Evolutionary conservation across 2,888 invertebrate species (phyloP).

Genomic region (Aporophyla nigra): DNA sequence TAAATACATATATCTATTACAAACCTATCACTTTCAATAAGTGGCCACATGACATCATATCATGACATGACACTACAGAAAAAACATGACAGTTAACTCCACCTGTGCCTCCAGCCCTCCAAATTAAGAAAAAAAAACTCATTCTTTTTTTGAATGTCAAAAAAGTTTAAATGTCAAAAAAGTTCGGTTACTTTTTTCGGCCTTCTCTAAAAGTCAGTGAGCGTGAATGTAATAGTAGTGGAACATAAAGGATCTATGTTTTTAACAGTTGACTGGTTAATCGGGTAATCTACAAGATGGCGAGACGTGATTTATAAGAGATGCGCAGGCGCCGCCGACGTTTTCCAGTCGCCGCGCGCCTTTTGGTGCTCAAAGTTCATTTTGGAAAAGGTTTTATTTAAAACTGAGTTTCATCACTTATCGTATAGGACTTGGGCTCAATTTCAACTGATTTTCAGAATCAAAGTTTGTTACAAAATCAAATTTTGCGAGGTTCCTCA

Average conservation of each 20-base stretch:
- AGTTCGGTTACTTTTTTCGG: conserved; percentile 45
- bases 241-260: conserved; percentile 78
- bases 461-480: background rate
- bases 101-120: conserved; percentile 51
- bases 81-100: conserved; percentile 69
- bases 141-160: background rate
- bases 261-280: conserved; percentile 86
- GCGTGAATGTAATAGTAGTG: conserved; percentile 82
- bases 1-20: conserved; percentile 80
- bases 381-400: background rate
- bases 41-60: conserved; percentile 68
- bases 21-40: conserved; percentile 76
- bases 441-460: background rate
- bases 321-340: conserved; percentile 87
- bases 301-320: conserved; percentile 83
- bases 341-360: conserved; percentile 70
- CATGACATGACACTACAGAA: conserved; percentile 70
- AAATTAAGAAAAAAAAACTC: conserved; percentile 28
- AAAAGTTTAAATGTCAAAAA: conserved; percentile 50
- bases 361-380: conserved; percentile 78
- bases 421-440: background rate
- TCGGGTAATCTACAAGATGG: conserved; percentile 87
- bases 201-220: conserved; percentile 73
- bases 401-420: background rate
- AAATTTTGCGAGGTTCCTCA: background rate